These are phyloP conservation scores for Heliconius nattereri DNA, from an alignment of 1,140 invertebrate genomes.

Conservation along the genomic window DNA sequence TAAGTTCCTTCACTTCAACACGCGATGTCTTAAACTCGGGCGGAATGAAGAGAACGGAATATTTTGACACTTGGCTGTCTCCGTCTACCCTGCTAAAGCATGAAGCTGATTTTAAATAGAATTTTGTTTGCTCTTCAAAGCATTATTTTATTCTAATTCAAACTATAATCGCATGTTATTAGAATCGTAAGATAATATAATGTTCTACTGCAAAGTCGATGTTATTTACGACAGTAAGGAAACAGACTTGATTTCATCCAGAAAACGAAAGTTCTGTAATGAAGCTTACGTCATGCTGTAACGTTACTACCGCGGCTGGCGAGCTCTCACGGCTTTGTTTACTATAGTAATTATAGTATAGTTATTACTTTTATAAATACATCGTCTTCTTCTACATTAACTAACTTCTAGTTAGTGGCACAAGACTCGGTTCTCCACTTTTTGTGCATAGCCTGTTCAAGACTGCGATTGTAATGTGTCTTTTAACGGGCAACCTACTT, in stretches of 20 bases:
- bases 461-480: too few species aligned
- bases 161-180: background rate
- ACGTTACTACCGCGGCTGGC: conserved; percentile 2
- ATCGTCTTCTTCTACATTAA: too few species aligned
- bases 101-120: background rate
- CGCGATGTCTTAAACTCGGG: too few species aligned
- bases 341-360: background rate
- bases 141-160: too few species aligned
- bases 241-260: conserved; percentile 64
- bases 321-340: conserved; percentile 16
- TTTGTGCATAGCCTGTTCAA: too few species aligned
- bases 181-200: background rate
- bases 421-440: too few species aligned
- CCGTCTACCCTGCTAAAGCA: too few species aligned
- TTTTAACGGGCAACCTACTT: too few species aligned
- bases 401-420: too few species aligned
- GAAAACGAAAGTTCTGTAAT: conserved; percentile 66
- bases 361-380: background rate
- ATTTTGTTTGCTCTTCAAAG: background rate
- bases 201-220: background rate
- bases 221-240: conserved; percentile 46
- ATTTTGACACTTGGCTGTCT: too few species aligned
- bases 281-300: conserved; percentile 54
- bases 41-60: too few species aligned
- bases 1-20: too few species aligned